A percentile compares a stretch with the other conserved stretches of the same genome.
phyloP scores from a whole-genome alignment of 1,140 invertebrate genomes.

The Paramacrobiotus metropolitanus region DNA sequence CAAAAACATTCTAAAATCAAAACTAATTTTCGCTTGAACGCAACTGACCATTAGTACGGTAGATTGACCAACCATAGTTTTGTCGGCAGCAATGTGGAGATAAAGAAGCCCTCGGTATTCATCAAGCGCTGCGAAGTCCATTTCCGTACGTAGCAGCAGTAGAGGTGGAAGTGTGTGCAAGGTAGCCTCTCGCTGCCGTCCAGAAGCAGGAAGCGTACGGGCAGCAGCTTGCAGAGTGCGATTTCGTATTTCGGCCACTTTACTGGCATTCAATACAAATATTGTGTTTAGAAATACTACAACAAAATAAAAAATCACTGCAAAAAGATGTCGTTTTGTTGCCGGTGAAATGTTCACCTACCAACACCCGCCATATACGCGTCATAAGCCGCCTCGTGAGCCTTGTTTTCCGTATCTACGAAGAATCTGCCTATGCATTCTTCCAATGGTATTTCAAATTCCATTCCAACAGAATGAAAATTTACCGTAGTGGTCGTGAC shows the following conservation, averaged over 20 bases:
- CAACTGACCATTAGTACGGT: background rate
- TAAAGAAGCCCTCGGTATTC: background rate
- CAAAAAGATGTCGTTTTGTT: background rate
- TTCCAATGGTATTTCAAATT: background rate
- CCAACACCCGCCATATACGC: background rate
- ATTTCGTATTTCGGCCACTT: background rate
- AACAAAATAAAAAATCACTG: background rate
- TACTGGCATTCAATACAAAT: background rate
- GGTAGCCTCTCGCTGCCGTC: background rate
- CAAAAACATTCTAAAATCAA: background rate
- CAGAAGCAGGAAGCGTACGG: background rate
- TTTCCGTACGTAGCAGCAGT: background rate
- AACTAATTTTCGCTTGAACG: background rate
- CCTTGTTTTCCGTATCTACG: background rate
- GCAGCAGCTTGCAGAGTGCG: background rate
- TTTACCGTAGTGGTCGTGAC: background rate
- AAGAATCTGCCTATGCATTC: background rate
- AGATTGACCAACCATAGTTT: background rate
- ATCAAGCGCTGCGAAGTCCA: background rate
- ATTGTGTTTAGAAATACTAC: background rate
- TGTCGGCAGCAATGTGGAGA: background rate
- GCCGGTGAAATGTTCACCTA: background rate
- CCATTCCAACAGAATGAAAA: background rate
- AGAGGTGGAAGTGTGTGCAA: background rate
- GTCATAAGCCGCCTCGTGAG: background rate